Evolutionary conservation across 2,888 invertebrate species (phyloP).

Genomic region (Unio pictorum): DNA sequence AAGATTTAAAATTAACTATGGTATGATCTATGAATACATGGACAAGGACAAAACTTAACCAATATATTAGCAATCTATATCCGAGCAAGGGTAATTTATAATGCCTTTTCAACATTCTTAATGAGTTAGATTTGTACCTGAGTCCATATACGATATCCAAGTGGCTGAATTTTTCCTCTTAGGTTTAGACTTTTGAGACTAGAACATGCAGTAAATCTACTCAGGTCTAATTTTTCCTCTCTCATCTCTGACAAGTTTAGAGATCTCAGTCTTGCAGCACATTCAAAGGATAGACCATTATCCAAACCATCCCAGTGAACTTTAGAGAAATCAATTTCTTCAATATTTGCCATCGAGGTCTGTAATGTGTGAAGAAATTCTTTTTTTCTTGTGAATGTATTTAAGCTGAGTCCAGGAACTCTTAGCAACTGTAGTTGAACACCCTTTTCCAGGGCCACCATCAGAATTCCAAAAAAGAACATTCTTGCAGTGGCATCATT

Average conservation of each 20-base stretch:
- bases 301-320: slow-evolving; percentile 32
- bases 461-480: slow-evolving; percentile 66
- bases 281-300: slow-evolving; percentile 22
- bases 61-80: no score
- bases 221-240: slow-evolving; percentile 52
- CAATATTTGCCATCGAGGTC: slow-evolving; percentile 44
- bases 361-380: slow-evolving; percentile 27
- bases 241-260: slow-evolving; percentile 60
- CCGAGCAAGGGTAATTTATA: no score
- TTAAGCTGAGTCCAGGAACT: slow-evolving; percentile 30
- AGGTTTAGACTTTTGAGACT: slow-evolving; percentile 63
- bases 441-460: slow-evolving; percentile 53
- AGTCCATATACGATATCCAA: slow-evolving; percentile 25
- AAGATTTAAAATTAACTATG: no score
- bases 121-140: slow-evolving; percentile 9
- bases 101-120: no score
- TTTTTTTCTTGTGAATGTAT: slow-evolving; percentile 30
- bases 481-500: slow-evolving; percentile 66
- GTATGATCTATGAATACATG: no score
- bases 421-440: slow-evolving; percentile 29
- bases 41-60: no score
- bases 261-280: slow-evolving; percentile 44
- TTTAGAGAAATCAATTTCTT: slow-evolving; percentile 49
- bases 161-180: slow-evolving; percentile 32
- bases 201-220: slow-evolving; percentile 54